Evolutionary conservation across 2,113 vertebrate genomes (phyloP), one percentile per base, ranked within the genome.

Genomic region (Bambusicola thoracicus): DNA sequence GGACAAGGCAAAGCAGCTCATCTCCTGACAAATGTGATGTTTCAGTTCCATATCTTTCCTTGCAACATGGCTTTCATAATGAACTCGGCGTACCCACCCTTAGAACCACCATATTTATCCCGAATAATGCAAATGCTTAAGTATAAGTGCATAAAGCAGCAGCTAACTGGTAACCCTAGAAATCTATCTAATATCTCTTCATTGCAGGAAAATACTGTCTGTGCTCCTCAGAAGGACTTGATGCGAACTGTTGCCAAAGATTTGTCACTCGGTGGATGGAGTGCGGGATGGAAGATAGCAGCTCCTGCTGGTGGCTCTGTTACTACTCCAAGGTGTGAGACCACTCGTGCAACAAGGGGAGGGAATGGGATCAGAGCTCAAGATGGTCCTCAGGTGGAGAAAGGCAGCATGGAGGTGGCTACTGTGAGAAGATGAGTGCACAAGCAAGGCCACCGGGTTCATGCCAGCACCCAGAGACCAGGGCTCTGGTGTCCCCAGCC

Each of bases 401-500:
- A 55, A 81, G 49, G 53, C 32, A 46, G 19, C 49, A 69, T 81
- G 44, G 51, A 68, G 34, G 29, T 21, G 41, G 29, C 51, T 55
- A 5, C 3, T 43, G 72, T 56, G 32, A 87, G 56, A 80, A 73
- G 6, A 13, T 2, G 5, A 82, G 46, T 24, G 15, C 30, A 69
- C 9, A 43, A 68, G 19, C 1, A 3, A 68, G 43, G 46, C n/a
- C 56, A 27, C 32, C 0, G 2, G 44, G 46, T 41, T 44, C 46
- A 63, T 51, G 2, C 0, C 1, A 3, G 53, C 9, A 25, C 69
- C 43, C n/a, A 22, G 16, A 59, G 1, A 20, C 55, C 32, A 56
- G 17, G 2, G 24, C 21, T 13, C 0, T 13, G 12, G 29, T 11
- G 36, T 36, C 68, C 40, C 66, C 68, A 74, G 0, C 36, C 6